phyloP scores from a whole-genome alignment of 2,113 vertebrate genomes.

The Mormoops blainvillei region DNA sequence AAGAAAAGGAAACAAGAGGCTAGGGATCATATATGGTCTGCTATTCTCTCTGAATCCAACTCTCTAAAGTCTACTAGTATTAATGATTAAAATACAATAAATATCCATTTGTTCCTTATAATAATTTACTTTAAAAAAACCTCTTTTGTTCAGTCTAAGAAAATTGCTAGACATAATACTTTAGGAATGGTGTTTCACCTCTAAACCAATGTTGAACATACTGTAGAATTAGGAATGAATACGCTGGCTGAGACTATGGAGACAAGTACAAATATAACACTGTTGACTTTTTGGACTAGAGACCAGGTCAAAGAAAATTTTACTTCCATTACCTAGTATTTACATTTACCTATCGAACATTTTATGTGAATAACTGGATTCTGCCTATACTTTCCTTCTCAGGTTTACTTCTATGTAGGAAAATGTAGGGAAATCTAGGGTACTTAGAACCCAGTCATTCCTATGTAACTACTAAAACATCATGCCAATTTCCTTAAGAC shows the following conservation, averaged over 20 bases:
- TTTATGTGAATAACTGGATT: not conserved
- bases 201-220: not conserved
- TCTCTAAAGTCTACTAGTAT: not conserved
- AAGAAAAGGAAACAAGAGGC: not conserved
- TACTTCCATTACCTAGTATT: not conserved
- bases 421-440: not conserved
- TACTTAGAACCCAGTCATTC: not conserved
- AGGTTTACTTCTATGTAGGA: not conserved
- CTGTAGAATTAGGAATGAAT: not conserved
- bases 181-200: not conserved
- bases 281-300: not conserved
- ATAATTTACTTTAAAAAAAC: not conserved
- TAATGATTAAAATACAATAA: not conserved
- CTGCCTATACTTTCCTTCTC: not conserved
- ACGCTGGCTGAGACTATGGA: not conserved
- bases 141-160: conserved; percentile 2
- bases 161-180: not conserved
- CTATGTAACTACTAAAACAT: conserved; percentile 1
- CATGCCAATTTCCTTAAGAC: not conserved
- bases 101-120: not conserved
- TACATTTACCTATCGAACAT: not conserved
- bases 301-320: not conserved
- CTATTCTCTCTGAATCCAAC: not conserved
- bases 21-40: not conserved
- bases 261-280: not conserved